These are phyloP conservation scores for Lepidocyrtinus sp. DNA, from an alignment of 2,888 invertebrate species.

Conservation along the genomic window DNA sequence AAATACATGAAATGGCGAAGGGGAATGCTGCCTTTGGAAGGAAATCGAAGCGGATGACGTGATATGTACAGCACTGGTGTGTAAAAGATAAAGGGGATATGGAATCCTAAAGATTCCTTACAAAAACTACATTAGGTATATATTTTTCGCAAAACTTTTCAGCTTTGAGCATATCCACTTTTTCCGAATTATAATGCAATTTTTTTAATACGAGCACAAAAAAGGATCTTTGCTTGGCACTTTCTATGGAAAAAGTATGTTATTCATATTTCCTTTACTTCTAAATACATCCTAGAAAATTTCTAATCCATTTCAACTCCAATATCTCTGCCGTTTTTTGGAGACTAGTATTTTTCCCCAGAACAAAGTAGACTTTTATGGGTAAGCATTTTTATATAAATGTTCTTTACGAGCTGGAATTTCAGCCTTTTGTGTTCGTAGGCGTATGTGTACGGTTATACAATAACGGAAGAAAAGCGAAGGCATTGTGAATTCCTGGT, in stretches of 20 bases:
- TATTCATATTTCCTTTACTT: background rate
- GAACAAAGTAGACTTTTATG: background rate
- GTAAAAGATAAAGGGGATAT: background rate
- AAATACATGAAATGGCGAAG: slow-evolving; percentile 12
- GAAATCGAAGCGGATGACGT: slow-evolving; percentile 48
- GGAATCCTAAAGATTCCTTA: background rate
- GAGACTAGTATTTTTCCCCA: background rate
- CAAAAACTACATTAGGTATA: background rate
- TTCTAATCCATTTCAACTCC: background rate
- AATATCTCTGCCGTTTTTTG: background rate
- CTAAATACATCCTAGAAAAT: background rate
- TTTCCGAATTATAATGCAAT: background rate
- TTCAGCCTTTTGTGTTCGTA: background rate
- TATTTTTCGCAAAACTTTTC: background rate
- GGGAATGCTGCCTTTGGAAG: slow-evolving; percentile 11
- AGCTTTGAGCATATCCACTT: background rate
- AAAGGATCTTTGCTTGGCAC: background rate
- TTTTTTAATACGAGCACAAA: background rate
- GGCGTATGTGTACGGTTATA: background rate
- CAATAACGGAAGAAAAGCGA: background rate
- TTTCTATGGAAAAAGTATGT: background rate
- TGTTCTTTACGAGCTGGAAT: background rate
- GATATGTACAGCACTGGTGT: slow-evolving; percentile 19
- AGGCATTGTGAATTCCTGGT: background rate
- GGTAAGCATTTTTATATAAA: no score